phyloP scores from a whole-genome alignment of 2,888 invertebrate species.

The Torymus tubicola region DNA sequence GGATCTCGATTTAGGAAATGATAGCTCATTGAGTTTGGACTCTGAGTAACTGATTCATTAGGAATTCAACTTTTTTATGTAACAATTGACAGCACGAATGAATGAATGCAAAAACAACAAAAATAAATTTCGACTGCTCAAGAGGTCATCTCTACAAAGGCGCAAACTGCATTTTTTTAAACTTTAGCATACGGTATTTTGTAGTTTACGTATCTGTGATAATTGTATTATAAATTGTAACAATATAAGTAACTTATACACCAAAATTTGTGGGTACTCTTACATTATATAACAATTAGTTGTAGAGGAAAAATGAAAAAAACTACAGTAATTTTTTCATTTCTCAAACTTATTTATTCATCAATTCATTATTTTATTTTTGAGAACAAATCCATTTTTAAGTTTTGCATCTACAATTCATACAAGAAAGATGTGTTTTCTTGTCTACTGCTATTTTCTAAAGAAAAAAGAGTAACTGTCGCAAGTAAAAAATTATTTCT shows the following conservation, averaged over 20 bases:
- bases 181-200: slow-evolving; percentile 69
- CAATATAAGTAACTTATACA: slow-evolving; percentile 71
- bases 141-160: slow-evolving; percentile 34
- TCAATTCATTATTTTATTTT: slow-evolving; percentile 27
- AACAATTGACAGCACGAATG: slow-evolving; percentile 46
- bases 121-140: slow-evolving; percentile 16
- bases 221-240: slow-evolving; percentile 63
- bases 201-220: slow-evolving; percentile 76
- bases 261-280: slow-evolving; percentile 62
- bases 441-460: neutral
- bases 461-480: neutral
- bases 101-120: slow-evolving; percentile 50
- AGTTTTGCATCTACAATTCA: slow-evolving; percentile 2
- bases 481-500: slow-evolving; percentile 26
- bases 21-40: slow-evolving; percentile 49
- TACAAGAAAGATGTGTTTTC: neutral
- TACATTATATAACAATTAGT: slow-evolving; percentile 54
- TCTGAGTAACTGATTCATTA: slow-evolving; percentile 15
- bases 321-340: slow-evolving; percentile 12
- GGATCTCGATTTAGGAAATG: slow-evolving; percentile 42
- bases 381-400: slow-evolving; percentile 1
- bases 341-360: slow-evolving; percentile 25
- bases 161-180: slow-evolving; percentile 67
- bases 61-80: slow-evolving; percentile 19
- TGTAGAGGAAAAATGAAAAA: slow-evolving; percentile 16